phyloP scores from a whole-genome alignment of 2,113 vertebrate genomes.

The Procavia capensis region DNA sequence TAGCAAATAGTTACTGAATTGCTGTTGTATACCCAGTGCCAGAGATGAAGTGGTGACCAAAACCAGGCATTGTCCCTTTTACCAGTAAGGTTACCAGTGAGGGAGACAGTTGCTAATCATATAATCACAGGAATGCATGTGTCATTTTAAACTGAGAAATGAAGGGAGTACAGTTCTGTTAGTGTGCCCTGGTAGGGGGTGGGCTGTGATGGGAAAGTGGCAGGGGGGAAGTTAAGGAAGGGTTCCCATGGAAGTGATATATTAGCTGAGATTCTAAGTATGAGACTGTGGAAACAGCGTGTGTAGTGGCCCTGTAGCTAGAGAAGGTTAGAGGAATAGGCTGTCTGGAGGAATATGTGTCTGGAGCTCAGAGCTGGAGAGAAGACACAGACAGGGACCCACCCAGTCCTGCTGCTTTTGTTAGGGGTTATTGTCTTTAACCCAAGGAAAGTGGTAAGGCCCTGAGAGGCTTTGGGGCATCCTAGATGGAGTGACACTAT shows the following conservation, averaged over 20 bases:
- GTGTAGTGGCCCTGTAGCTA: not conserved
- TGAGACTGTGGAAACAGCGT: not conserved
- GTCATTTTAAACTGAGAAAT: not conserved
- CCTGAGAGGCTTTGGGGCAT: not conserved
- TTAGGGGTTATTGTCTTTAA: not conserved
- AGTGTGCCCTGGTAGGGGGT: not conserved
- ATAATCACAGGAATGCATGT: not conserved
- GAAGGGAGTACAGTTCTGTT: not conserved
- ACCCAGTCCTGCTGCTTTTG: not conserved
- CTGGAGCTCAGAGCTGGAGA: not conserved
- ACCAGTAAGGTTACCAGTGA: not conserved
- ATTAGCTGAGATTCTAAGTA: not conserved
- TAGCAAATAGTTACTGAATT: not conserved
- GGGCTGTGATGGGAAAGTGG: too few relatives aligned
- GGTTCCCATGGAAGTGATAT: not conserved
- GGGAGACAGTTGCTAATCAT: not conserved
- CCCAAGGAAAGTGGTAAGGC: not conserved
- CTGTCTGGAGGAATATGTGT: not conserved
- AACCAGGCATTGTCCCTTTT: not conserved
- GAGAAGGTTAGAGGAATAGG: not conserved
- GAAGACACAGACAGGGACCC: fast-evolving
- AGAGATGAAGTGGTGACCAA: not conserved
- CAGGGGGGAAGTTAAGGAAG: not conserved
- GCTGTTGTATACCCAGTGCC: not conserved
- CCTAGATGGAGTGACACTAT: not conserved